Conservation (phyloP, 2,888 invertebrate species). For the Entomobrya multifasciata region DNA sequence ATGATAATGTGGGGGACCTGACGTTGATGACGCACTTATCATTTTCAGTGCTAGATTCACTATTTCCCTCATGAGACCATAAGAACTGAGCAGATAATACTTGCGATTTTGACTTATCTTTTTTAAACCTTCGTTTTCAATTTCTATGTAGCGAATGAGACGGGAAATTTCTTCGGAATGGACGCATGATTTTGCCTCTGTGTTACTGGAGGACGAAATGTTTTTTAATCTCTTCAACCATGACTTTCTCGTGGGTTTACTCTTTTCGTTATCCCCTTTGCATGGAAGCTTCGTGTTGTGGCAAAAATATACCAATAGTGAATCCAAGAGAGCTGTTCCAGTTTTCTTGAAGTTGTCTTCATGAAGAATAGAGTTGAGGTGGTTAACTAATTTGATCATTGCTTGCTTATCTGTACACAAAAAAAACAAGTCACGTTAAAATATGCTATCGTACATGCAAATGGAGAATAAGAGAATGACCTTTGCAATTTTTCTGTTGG, state of each 20-base stretch:
- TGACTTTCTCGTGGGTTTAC: conserved; percentile 66
- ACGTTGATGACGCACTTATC: conserved; percentile 54
- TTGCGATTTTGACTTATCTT: conserved; percentile 74
- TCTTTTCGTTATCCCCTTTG: conserved; percentile 81
- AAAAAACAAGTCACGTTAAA: not conserved
- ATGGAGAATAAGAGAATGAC: too few species aligned
- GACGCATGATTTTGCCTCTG: conserved; percentile 84
- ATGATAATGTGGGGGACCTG: conserved; percentile 58
- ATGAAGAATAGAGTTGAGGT: conserved; percentile 74
- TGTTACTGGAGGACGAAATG: conserved; percentile 81
- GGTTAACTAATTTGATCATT: conserved; percentile 75
- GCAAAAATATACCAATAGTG: conserved; percentile 91
- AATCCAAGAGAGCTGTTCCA: conserved; percentile 83
- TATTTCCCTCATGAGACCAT: conserved; percentile 79
- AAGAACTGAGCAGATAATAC: conserved; percentile 77
- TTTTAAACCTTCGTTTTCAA: conserved; percentile 83
- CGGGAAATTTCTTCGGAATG: conserved; percentile 88
- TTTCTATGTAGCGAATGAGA: conserved; percentile 90
- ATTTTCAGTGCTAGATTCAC: conserved; percentile 76
- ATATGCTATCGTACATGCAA: too few species aligned
- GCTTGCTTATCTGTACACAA: conserved; percentile 73
- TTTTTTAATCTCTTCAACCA: conserved; percentile 70
- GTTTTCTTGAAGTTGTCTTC: conserved; percentile 77
- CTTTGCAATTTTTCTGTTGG: too few species aligned
- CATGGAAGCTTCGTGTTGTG: conserved; percentile 92